Evolutionary conservation across 2,113 vertebrate species (phyloP).

Genomic region (Hippocampus guttulatus): DNA sequence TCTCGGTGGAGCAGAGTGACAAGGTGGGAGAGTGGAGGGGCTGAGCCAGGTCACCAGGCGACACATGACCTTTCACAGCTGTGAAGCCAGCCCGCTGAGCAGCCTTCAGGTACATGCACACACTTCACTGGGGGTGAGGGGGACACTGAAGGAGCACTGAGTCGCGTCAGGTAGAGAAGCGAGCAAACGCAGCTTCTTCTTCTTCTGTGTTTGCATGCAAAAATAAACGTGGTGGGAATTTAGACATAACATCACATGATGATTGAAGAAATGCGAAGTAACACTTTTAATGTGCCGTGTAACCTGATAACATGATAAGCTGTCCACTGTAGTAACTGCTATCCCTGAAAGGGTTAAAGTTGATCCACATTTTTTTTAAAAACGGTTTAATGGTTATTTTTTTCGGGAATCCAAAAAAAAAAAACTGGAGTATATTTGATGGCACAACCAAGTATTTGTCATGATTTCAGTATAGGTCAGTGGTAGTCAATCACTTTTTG

Average conservation of each 20-base stretch:
- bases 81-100: conserved; percentile 20
- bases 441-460: neutral
- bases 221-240: too few species aligned
- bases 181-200: conserved; percentile 36
- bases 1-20: conserved; percentile 18
- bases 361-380: too few species aligned
- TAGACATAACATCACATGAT: too few species aligned
- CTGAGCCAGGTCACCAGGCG: conserved; percentile 38
- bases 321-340: too few species aligned
- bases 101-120: conserved; percentile 39
- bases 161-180: conserved; percentile 42
- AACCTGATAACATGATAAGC: too few species aligned
- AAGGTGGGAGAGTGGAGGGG: conserved; percentile 27
- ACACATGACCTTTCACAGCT: conserved; percentile 30
- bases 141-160: conserved; percentile 16
- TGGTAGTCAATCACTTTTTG: neutral
- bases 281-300: too few species aligned
- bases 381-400: too few species aligned
- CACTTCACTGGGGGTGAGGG: conserved; percentile 12
- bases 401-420: too few species aligned
- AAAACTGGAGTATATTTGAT: neutral
- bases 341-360: too few species aligned
- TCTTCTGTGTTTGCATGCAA: neutral
- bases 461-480: neutral
- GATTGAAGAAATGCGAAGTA: too few species aligned